Evolutionary conservation across 1,140 invertebrate species (phyloP), one percentile per base, ranked within the genome.

Genomic region (Penaeus indicus): DNA sequence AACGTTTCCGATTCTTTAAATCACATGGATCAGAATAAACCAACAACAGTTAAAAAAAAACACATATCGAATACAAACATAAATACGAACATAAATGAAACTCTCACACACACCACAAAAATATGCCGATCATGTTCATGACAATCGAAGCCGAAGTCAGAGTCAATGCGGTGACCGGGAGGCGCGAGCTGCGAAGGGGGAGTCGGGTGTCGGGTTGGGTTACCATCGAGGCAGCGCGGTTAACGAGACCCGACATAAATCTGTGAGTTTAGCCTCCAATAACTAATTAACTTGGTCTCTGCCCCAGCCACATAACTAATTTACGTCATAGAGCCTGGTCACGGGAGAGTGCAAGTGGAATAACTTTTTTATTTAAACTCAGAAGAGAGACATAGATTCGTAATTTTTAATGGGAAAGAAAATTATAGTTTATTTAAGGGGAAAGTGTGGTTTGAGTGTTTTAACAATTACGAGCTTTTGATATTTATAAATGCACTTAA

Each of bases 251-350:
- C 81, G 86, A 88, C 86, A 80, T 88, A 88, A 88, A 88, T 88
- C 86, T 88, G 81, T 88, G 86, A 88, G 86, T 88, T 88, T 88
- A 84, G 86, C 81, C 86, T 88, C 86, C 86, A 88, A 88, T 88
- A 88, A 88, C 86, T 88, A 84, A 88, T 88, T 88, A 88, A 64
- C 62, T 83, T 54, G 25, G 67, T 72, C 86, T 64, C 80, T 63
- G 67, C 85, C 85, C 64, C 42, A 38, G 85, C 85, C 79, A 82
- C 78, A 82, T 86, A 86, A 86, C 75, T 80, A 86, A 86, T 86
- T 86, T 86, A 86, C 84, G 84, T 86, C 84, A 86, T 32, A 86
- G 16, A 78, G 84, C 27, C 72, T 54, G 72, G 75, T 86, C 84
- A 86, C 75, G 75, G 84, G 84, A 86, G 79, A 86, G 61, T 27